Base-by-base conservation (phyloP, 2,797 vertebrate species). In the Brachyalestes nurse region DNA sequence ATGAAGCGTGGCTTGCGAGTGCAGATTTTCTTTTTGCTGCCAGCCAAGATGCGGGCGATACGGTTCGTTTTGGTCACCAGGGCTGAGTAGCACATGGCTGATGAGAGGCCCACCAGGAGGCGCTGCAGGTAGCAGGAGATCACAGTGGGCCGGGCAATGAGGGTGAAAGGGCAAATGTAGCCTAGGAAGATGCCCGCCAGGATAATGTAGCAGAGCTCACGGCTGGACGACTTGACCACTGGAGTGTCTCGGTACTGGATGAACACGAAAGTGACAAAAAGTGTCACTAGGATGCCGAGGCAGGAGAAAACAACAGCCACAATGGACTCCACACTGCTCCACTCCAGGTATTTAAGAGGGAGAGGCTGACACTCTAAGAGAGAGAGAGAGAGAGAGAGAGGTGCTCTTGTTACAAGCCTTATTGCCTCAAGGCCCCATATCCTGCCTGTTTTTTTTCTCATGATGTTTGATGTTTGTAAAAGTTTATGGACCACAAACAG, bases 11-110 rank as follows among this genome's bases (percentile, higher is more conserved):
- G 98, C 84, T 99, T 99, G 79, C 93, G 94, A 10, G 98, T 99
- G 55, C 98, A 99, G 91, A 99, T 99, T 90, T 99, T 99, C 93
- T 99, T 99, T 91, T 99, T 99, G 93, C 98, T 99, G 86, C 98
- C 98, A 0, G 98, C 98, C 86, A 99, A 91, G 87, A 99, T 99
- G 84, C 98, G 97, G 1, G 98, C 98, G 0, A 99, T 99, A 85
- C 98, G 97, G 86, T 99, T 99, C 55, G 98, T 99, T 90, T 99
- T 99, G 87, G 98, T 99, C 82, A 99, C 97, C 40, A 99, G 91
- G 25, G 98, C 98, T 0, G 98, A 99, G 85, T 99, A 99, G 88
- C 97, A 99, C 98, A 99, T 99, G 89, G 98, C 95, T 0, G 97
- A 97, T 0, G 98, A 99, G 23, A 99, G 96, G 79, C 98, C 98